Conservation (phyloP, 2,113 vertebrate species). For the Poeciliopsis prolifica region DNA sequence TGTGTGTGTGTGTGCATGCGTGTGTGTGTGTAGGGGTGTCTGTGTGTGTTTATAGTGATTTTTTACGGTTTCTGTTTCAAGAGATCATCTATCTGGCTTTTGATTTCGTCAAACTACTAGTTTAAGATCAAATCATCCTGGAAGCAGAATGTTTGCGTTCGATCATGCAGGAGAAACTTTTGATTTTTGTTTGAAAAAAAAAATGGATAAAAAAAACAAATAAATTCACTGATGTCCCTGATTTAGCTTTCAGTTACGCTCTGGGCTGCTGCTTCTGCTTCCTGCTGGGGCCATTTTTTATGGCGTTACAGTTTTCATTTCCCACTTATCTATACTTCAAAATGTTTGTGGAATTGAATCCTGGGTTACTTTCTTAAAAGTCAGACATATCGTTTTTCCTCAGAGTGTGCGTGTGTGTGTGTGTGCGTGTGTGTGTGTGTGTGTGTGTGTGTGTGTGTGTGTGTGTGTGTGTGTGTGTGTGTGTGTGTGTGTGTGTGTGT, state of each 20-base stretch:
- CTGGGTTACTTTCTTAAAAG: neutral
- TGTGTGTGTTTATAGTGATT: too few relatives aligned
- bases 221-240: neutral
- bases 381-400: neutral
- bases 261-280: constrained; percentile 1
- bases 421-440: neutral
- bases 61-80: too few relatives aligned
- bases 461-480: neutral
- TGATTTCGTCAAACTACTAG: too few relatives aligned
- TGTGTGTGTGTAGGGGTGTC: too few relatives aligned
- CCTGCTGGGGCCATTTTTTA: constrained; percentile 9
- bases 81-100: too few relatives aligned
- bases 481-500: neutral
- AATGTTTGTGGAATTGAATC: constrained; percentile 17
- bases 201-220: too few relatives aligned
- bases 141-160: neutral
- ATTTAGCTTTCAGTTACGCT: neutral
- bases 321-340: constrained; percentile 39
- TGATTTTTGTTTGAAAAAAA: neutral
- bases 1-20: too few relatives aligned
- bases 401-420: neutral
- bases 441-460: too few relatives aligned
- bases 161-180: neutral
- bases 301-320: constrained; percentile 14
- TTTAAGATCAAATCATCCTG: too few relatives aligned